A percentile compares a stretch with the other conserved stretches of the same genome.
Conservation (phyloP, 2,888 invertebrate species). For the Mimachlamys varia region DNA sequence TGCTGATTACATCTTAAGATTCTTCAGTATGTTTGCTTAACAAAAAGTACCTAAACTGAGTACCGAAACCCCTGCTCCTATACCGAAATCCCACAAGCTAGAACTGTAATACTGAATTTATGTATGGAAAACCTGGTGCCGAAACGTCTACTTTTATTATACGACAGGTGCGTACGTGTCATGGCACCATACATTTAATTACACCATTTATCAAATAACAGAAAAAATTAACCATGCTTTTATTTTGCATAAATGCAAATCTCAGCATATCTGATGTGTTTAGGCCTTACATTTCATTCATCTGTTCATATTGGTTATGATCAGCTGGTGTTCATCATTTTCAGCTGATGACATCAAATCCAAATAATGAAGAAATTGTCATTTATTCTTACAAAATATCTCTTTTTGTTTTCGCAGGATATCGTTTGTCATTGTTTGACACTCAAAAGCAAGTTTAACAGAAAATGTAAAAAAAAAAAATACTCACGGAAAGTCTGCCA, state of each 20-base stretch:
- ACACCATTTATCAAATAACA: background rate
- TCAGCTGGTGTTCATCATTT: background rate
- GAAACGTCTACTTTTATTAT: no score
- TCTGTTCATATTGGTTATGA: no score
- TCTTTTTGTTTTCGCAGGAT: background rate
- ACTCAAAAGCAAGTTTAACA: background rate
- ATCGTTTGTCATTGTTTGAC: background rate
- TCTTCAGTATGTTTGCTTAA: no score
- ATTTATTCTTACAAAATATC: background rate
- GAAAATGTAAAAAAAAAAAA: background rate
- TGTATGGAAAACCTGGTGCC: no score
- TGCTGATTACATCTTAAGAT: no score
- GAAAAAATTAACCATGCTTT: background rate
- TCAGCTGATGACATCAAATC: background rate
- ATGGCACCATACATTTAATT: background rate
- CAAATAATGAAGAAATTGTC: background rate
- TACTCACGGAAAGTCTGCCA: slow-evolving; percentile 9
- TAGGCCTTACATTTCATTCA: no score
- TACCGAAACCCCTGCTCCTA: no score
- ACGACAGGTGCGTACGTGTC: no score
- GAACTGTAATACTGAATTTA: no score
- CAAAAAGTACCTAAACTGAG: no score
- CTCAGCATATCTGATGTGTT: background rate
- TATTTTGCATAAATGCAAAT: slow-evolving; percentile 25
- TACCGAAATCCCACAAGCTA: no score